These are phyloP conservation scores for Microplitis mediator DNA, from an alignment of 1,140 invertebrate genomes.

Conservation along the genomic window DNA sequence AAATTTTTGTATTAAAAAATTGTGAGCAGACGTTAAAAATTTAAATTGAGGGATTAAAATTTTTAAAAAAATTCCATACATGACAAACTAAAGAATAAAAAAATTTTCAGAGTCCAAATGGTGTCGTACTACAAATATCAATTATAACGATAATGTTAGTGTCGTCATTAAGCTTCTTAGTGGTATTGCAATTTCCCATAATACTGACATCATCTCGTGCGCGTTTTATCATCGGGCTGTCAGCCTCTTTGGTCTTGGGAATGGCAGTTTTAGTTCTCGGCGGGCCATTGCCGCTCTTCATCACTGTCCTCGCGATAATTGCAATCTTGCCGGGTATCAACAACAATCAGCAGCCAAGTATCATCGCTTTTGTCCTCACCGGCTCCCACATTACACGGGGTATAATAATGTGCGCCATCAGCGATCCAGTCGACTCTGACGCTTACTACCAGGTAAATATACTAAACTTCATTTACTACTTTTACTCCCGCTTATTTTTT, in stretches of 20 bases:
- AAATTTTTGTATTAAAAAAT: no score
- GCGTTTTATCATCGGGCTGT: constrained; percentile 48
- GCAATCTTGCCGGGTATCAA: constrained; percentile 49
- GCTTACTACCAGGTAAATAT: constrained; percentile 47
- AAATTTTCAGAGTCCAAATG: constrained; percentile 33
- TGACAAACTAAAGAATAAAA: not conserved
- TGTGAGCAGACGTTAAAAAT: no score
- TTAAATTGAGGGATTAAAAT: no score
- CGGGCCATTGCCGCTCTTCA: constrained; percentile 47
- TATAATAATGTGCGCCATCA: constrained; percentile 28
- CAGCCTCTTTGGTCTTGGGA: constrained; percentile 47
- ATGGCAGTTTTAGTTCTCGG: constrained; percentile 44
- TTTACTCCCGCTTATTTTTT: not conserved
- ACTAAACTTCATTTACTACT: not conserved
- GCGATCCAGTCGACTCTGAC: constrained; percentile 22
- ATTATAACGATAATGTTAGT: constrained; percentile 47
- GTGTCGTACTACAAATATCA: constrained; percentile 33
- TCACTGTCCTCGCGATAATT: constrained; percentile 47
- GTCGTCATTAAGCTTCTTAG: constrained; percentile 44
- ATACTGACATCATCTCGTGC: constrained; percentile 42
- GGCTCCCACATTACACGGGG: constrained; percentile 39
- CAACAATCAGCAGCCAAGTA: constrained; percentile 39
- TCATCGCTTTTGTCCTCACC: constrained; percentile 43
- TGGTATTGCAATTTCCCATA: constrained; percentile 51
- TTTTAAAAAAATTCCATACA: no score